Percentiles rank a stretch among this genome's conserved stretches.
Conservation (phyloP, 2,888 invertebrate genomes). For the Heliothis peltigera region DNA sequence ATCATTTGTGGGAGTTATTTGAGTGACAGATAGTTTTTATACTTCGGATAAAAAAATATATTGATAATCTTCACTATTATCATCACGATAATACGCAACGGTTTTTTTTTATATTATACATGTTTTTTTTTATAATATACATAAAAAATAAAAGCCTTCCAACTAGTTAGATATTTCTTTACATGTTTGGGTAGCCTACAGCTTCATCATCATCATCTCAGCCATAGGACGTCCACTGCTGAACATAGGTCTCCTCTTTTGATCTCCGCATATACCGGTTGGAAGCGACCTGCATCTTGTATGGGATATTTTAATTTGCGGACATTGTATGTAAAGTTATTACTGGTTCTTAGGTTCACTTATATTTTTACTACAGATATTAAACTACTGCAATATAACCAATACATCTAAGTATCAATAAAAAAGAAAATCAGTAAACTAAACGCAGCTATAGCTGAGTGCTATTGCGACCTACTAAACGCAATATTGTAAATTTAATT, state of each 20-base stretch:
- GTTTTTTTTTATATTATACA: not conserved
- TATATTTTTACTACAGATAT: not conserved
- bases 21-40: constrained; percentile 1
- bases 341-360: not conserved
- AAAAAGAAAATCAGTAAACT: constrained; percentile 75
- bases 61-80: not conserved
- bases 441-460: constrained; percentile 71
- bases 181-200: no score
- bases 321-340: not conserved
- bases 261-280: no score
- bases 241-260: no score
- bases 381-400: not conserved
- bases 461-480: constrained; percentile 76
- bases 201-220: no score
- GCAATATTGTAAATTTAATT: constrained; percentile 78
- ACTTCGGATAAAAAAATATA: not conserved
- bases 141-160: no score
- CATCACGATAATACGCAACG: not conserved
- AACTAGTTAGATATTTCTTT: no score
- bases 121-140: not conserved
- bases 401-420: constrained; percentile 27
- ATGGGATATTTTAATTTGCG: no score
- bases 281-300: no score
- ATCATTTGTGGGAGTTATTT: constrained; percentile 37
- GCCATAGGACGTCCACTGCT: no score